These are phyloP conservation scores for Nomada fucata DNA, from an alignment of 2,888 invertebrate species.

Conservation along the genomic window DNA sequence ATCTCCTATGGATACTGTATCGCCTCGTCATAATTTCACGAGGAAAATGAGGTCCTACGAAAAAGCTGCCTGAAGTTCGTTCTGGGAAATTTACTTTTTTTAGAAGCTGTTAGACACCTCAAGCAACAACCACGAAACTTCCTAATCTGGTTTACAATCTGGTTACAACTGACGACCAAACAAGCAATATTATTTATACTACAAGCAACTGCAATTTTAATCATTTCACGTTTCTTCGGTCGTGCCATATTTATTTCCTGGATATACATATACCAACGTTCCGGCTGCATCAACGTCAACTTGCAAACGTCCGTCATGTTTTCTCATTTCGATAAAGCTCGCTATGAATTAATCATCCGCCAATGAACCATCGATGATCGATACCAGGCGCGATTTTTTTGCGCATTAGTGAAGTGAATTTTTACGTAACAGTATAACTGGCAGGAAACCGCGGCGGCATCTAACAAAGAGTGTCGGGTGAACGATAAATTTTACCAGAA, in stretches of 20 bases:
- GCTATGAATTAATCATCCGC: constrained; percentile 33
- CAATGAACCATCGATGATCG: not conserved
- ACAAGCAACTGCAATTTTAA: not conserved
- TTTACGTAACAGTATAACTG: not conserved
- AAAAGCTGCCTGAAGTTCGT: no score
- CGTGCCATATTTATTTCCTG: not conserved
- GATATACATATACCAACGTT: constrained; percentile 6
- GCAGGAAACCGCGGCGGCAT: not conserved
- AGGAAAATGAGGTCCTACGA: not conserved
- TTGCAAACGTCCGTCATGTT: not conserved
- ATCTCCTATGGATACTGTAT: not conserved
- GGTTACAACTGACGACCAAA: no score
- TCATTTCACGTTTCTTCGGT: not conserved
- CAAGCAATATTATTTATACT: no score
- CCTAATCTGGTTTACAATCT: no score
- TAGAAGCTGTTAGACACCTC: no score
- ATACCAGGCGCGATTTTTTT: not conserved
- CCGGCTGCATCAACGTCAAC: not conserved
- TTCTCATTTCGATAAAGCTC: not conserved
- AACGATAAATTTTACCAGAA: constrained; percentile 30
- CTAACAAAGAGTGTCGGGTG: constrained; percentile 4
- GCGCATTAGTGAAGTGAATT: constrained; percentile 23
- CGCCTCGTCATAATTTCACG: not conserved
- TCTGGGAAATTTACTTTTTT: no score
- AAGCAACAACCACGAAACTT: no score